Evolutionary conservation across 2,113 vertebrate genomes (phyloP), one percentile per base, ranked within the genome.

Genomic region (Mirounga angustirostris): DNA sequence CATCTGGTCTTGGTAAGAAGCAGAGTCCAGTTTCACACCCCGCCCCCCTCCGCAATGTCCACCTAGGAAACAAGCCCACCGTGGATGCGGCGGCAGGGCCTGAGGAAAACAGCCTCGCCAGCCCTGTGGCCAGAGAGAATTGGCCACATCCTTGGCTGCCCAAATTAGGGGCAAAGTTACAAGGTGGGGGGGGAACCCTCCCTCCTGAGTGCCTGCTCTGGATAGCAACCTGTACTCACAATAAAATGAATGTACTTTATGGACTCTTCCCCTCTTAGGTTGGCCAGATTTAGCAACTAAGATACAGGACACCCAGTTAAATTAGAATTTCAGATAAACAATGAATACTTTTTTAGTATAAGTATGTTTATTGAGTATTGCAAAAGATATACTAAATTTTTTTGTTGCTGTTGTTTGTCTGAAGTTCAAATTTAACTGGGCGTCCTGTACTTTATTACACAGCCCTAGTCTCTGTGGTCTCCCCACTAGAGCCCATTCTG

Each of bases 281-380:
- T 88, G 63, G 56, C 71, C 52, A 89, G 76, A 88, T 59, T 71
- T 30, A 59, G 28, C 67, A 92, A 74, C 43, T 74, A 67, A 92
- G 61, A 61, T 19, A 11, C 0, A 89, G 52, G 74, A 63, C 0
- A 28, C 3, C 1, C 3, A 21, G 5, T 92, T 52, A 81, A 36
- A 71, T 63, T 50, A n/a, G 30, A 76, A 78, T 82, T 89, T 95
- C 30, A 95, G 84, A n/a, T 78, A 92, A 89, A 73, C 7, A 59
- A 46, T 65, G 24, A 65, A 87, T 36, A 58, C 30, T 80, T 65
- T 84, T 92, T 59, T 88, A 91, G 43, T 71, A 5, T 69, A 71
- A 80, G 50, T 80, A 46, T 67, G 46, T 73, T 7, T 58, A 50
- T 50, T 30, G 58, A 52, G 71, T 50, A 84, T 52, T 73, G 28